These are phyloP conservation scores for Pterophyllum scalare DNA, from an alignment of 2,113 vertebrate species.

Conservation along the genomic window DNA sequence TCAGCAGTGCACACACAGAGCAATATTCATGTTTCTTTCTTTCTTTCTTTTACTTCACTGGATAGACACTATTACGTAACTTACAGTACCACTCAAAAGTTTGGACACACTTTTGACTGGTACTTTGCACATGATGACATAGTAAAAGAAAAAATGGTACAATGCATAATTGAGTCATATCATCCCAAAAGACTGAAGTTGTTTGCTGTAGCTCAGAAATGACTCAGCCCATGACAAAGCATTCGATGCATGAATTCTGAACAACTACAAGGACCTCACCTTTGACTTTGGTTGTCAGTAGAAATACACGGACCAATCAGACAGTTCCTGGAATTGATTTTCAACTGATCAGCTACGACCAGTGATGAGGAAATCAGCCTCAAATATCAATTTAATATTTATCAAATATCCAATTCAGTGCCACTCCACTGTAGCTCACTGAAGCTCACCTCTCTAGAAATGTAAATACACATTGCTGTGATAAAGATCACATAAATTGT, in stretches of 20 bases:
- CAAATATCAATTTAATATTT: not conserved
- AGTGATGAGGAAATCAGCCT: not conserved
- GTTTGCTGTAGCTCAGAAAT: not conserved
- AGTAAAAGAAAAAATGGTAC: too few relatives aligned
- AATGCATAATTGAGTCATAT: not conserved
- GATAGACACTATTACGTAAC: too few relatives aligned
- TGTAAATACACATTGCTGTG: not conserved
- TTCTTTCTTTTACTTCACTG: too few relatives aligned
- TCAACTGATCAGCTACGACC: not conserved
- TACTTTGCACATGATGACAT: too few relatives aligned
- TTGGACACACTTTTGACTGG: too few relatives aligned
- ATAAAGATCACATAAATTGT: not conserved
- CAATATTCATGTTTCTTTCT: too few relatives aligned
- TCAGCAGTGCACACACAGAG: too few relatives aligned
- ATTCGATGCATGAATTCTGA: not conserved
- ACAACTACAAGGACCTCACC: not conserved
- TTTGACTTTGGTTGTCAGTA: not conserved
- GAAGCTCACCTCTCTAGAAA: not conserved
- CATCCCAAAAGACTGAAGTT: not conserved
- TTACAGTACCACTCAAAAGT: too few relatives aligned
- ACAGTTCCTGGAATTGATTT: not conserved
- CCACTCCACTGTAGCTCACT: not conserved
- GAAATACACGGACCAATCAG: not conserved
- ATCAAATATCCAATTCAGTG: not conserved
- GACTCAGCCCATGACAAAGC: not conserved